Percentiles rank a stretch among this genome's conserved stretches.
phyloP scores from a whole-genome alignment of 2,797 vertebrate genomes.

The Takifugu rubripes region DNA sequence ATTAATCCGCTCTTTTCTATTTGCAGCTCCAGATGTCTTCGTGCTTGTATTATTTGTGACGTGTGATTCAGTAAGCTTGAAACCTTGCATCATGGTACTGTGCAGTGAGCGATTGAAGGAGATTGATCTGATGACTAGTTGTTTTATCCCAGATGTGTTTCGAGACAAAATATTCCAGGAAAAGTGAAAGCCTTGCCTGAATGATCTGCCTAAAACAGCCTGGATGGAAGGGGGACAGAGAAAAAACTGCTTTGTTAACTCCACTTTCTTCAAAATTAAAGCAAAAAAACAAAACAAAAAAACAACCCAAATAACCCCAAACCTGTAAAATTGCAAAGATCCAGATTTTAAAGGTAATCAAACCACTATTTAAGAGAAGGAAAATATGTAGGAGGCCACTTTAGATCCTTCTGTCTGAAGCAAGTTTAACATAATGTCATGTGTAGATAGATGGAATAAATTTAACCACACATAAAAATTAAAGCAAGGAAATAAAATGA shows the following conservation, averaged over 20 bases:
- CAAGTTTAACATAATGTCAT: not conserved
- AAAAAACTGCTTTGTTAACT: conserved; percentile 74
- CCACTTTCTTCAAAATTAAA: conserved; percentile 58
- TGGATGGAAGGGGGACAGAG: conserved; percentile 62
- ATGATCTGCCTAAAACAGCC: conserved; percentile 74
- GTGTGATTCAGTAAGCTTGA: conserved; percentile 19
- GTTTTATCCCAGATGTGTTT: conserved; percentile 40
- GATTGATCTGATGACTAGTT: conserved; percentile 31
- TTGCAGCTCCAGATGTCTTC: conserved; percentile 18
- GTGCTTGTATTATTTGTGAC: conserved; percentile 21
- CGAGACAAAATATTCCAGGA: conserved; percentile 55
- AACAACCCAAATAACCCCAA: conserved; percentile 18
- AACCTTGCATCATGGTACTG: conserved; percentile 18
- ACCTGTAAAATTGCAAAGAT: conserved; percentile 57
- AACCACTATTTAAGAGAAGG: conserved; percentile 11
- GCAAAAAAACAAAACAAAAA: conserved; percentile 53
- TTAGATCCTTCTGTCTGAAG: conserved; percentile 33
- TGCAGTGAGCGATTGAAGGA: conserved; percentile 25
- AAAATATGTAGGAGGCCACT: conserved; percentile 25
- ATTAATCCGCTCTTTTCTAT: conserved; percentile 28
- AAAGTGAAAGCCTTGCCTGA: conserved; percentile 73
- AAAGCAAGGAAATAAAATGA: not conserved
- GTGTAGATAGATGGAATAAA: not conserved
- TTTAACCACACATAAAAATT: not conserved
- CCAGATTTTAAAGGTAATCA: conserved; percentile 20